Base-by-base conservation (phyloP, 2,797 vertebrate genomes). In the Melanotaenia nigrans region DNA sequence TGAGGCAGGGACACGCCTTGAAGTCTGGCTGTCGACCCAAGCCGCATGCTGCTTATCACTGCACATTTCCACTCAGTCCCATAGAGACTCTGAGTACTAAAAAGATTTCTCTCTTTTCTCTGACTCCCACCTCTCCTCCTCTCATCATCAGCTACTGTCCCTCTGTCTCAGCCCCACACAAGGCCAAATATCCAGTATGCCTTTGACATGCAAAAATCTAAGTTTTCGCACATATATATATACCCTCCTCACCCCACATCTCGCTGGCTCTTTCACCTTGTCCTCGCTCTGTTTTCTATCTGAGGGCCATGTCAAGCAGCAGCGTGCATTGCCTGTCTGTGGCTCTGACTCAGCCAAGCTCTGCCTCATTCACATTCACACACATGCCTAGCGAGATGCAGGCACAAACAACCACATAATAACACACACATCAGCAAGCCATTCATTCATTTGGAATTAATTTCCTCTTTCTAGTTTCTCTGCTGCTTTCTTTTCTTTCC, bases 31-130 rank as follows among this genome's bases (percentile, higher is more conserved):
- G 85, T 64, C 4, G 75, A 77, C 55, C 78, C 82, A 70, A 87
- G 83, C 81, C 56, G 83, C 79, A 84, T 86, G 85, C 86, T 86
- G 89, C 88, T 91, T 91, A 90, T 91, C 86, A 77, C 76, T 65
- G 76, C 77, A 85, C 84, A 82, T 90, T 92, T 82, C 85, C 84
- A 75, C 66, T 81, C 86, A 76, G 80, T 42, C 79, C 78, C 78
- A n/a, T 75, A 80, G 83, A 86, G 82, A 89, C 84, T 82, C 77
- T 80, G 71, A 77, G 81, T 81, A 75, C 83, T 71, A 79, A 75
- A 18, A 82, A 66, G 28, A 81, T 56, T 80, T 81, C 68, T 65
- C 78, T 76, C 61, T 79, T 56, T 80, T 81, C 68, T 65, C 78
- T 76, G 63, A 78, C 71, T 30, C 45, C 25, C 63, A 51, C 69